Percentiles rank a stretch among this genome's conserved stretches.
Evolutionary conservation across 2,888 invertebrate species (phyloP).

Genomic region (Sepiola atlantica): DNA sequence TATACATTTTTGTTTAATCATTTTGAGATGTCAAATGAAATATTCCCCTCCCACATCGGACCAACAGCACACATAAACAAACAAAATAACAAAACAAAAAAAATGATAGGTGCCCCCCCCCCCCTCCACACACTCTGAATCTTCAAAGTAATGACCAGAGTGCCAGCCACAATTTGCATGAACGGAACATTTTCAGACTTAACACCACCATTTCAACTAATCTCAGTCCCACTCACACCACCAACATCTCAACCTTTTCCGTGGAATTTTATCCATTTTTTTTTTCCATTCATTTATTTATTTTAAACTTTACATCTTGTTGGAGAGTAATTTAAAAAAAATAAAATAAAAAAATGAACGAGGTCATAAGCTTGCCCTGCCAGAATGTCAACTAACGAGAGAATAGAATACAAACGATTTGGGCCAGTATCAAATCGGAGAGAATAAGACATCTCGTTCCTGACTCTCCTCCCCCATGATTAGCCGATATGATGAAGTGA

Average conservation of each 20-base stretch:
- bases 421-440: conserved; percentile 22
- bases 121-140: background rate
- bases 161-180: conserved; percentile 8
- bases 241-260: background rate
- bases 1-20: background rate
- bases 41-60: background rate
- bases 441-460: background rate
- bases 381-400: conserved; percentile 32
- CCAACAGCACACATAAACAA: background rate
- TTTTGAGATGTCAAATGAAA: background rate
- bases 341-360: too few species aligned
- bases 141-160: background rate
- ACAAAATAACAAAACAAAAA: background rate
- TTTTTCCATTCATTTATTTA: background rate
- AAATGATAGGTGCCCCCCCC: background rate
- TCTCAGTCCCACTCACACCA: background rate
- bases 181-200: background rate
- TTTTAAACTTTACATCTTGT: background rate
- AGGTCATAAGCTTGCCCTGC: conserved; percentile 14
- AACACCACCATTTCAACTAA: background rate
- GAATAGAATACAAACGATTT: conserved; percentile 4
- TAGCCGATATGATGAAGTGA: background rate
- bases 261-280: background rate
- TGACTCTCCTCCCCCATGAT: background rate
- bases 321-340: background rate